Evolutionary conservation across 2,888 invertebrate species (phyloP).

Genomic region (Dryobota labecula): DNA sequence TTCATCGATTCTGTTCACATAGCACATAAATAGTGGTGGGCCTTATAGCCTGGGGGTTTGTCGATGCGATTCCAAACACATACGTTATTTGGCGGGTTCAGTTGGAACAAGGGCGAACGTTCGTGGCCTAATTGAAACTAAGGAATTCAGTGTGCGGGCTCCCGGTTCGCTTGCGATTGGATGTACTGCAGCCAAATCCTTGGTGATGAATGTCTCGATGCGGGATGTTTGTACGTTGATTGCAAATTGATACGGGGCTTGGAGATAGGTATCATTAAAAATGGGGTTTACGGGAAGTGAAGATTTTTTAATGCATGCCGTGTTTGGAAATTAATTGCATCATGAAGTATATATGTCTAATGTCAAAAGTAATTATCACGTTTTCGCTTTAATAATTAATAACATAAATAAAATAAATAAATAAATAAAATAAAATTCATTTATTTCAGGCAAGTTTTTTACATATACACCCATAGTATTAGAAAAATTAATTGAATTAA

Average conservation of each 20-base stretch:
- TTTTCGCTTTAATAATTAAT: too few relatives aligned
- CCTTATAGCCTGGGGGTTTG: conserved; percentile 57
- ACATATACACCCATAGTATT: too few relatives aligned
- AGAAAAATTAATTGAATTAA: too few relatives aligned
- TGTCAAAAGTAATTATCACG: neutral
- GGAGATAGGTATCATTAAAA: neutral
- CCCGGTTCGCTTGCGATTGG: conserved; percentile 39
- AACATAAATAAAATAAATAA: too few relatives aligned
- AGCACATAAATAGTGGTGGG: conserved; percentile 65
- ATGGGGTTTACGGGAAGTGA: neutral
- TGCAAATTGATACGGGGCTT: conserved; percentile 10
- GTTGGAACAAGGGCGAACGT: conserved; percentile 58
- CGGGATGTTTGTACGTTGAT: conserved; percentile 22
- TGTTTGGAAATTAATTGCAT: neutral
- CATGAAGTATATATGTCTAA: neutral
- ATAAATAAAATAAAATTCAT: too few relatives aligned
- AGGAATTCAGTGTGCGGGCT: conserved; percentile 64
- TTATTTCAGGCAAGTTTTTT: too few relatives aligned
- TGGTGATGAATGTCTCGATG: conserved; percentile 39
- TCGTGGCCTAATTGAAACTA: conserved; percentile 68
- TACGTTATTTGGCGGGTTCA: conserved; percentile 63
- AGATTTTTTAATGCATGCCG: neutral
- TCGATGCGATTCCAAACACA: conserved; percentile 65
- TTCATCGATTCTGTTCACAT: conserved; percentile 64
- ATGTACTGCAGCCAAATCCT: conserved; percentile 53